These are phyloP conservation scores for Menidia menidia DNA, from an alignment of 2,797 vertebrate genomes.

Conservation along the genomic window DNA sequence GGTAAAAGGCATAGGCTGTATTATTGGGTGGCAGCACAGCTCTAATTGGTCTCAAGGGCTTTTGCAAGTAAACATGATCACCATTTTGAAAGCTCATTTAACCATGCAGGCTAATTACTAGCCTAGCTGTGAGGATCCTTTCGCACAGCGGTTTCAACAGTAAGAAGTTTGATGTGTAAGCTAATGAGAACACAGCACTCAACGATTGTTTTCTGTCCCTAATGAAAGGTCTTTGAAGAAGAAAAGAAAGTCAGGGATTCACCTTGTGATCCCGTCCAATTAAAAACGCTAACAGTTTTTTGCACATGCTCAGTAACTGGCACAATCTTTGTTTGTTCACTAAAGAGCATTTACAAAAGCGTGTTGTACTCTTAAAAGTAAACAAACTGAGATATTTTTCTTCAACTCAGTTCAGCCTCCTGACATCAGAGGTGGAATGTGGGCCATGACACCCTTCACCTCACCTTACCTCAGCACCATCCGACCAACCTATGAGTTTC, in stretches of 20 bases:
- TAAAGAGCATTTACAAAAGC: neutral
- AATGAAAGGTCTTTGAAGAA: conserved; percentile 1
- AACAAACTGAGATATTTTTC: neutral
- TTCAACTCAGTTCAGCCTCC: conserved; percentile 31
- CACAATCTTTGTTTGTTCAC: neutral
- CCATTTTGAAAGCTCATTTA: conserved; percentile 53
- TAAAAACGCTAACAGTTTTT: neutral
- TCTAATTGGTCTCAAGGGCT: conserved; percentile 80
- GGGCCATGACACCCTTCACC: conserved; percentile 34
- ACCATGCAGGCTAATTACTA: conserved; percentile 51
- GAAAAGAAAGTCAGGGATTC: conserved; percentile 6
- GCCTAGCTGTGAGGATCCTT: conserved; percentile 34
- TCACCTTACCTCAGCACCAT: conserved; percentile 48
- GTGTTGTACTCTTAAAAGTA: neutral
- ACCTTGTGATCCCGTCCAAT: conserved; percentile 6
- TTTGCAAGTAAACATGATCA: conserved; percentile 69
- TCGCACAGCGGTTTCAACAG: conserved; percentile 13
- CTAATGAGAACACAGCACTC: conserved; percentile 16
- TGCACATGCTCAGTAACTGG: neutral
- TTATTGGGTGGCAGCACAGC: conserved; percentile 52
- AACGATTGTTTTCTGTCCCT: conserved; percentile 4
- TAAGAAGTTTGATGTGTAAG: neutral
- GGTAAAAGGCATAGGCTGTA: conserved; percentile 57
- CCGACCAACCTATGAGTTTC: conserved; percentile 51
- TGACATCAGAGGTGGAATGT: conserved; percentile 46